phyloP scores from a whole-genome alignment of 2,113 vertebrate genomes.

The Otolemur garnettii region DNA sequence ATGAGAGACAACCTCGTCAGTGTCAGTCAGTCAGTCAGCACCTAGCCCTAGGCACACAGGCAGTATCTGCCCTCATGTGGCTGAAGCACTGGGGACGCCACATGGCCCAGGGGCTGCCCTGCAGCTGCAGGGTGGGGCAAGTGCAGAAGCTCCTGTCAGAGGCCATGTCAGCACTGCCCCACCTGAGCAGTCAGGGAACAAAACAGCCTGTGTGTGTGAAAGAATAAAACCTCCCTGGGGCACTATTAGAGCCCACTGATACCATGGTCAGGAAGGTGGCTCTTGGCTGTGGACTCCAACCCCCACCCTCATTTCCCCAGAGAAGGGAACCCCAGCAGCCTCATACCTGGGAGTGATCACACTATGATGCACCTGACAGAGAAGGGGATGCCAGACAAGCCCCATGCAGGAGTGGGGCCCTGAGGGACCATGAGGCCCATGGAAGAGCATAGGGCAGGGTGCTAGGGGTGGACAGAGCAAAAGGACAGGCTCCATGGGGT shows the following conservation, averaged over 20 bases:
- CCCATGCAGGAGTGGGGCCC: background rate
- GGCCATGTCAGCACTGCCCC: background rate
- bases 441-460: too few species aligned
- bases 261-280: background rate
- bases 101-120: background rate
- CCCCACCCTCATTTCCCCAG: background rate
- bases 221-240: background rate
- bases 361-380: background rate
- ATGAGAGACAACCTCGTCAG: background rate
- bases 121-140: background rate
- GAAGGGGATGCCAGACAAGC: background rate
- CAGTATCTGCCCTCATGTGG: too few species aligned
- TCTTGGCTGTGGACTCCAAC: background rate
- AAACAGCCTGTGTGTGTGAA: background rate
- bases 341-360: background rate
- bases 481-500: too few species aligned
- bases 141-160: background rate
- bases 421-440: too few species aligned
- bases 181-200: background rate
- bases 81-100: background rate
- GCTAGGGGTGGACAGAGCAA: too few species aligned
- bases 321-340: background rate
- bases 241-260: background rate
- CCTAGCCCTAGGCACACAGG: background rate
- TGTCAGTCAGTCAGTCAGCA: background rate